Evolutionary conservation across 2,113 vertebrate species (phyloP), one percentile per base, ranked within the genome.

Genomic region (Rhea pennata): DNA sequence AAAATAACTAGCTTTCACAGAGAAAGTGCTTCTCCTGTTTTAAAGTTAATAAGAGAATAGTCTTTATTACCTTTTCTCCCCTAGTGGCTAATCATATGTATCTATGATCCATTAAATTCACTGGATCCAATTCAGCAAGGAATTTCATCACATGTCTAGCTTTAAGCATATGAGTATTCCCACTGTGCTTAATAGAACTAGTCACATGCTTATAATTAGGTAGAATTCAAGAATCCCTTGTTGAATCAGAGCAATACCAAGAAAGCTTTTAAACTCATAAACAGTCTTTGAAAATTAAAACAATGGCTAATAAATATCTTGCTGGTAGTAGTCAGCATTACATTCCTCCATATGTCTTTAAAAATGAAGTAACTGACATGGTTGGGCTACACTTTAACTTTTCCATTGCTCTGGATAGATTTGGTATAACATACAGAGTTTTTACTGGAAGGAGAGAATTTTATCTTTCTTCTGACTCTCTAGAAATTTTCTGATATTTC

Each of bases 11-110:
- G 33, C 33, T 97, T 77, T 39, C 40, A 29, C 89, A 84, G 62
- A 89, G 24, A 88, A 86, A 24, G 48, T 27, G 62, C 15, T 62
- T 10, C 26, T 85, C 85, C 50, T 65, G 27, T 72, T 90, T 96
- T 93, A 96, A 93, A 85, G 61, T 51, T 93, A 90, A 75, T 40
- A 92, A 90, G 84, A 91, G 69, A 94, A 90, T 58, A 76, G 69
- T 67, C 73, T 53, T 20, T 56, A 81, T 86, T 95, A 88, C 66
- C 40, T 92, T 90, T 40, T 66, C 23, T 95, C 67, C n/a, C 48
- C 66, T 91, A 66, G 33, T 87, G 53, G 87, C 20, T 90, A 95
- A 88, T 58, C 95, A 64, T 89, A 95, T 59, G 58, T 50, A 78
- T 53, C 21, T 84, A 94, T 92, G 87, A 93, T 15, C 72, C 66